Evolutionary conservation across 64 coral and sea anemone genomes (phyloP).

Genomic region (Stichodactyla helianthus): DNA sequence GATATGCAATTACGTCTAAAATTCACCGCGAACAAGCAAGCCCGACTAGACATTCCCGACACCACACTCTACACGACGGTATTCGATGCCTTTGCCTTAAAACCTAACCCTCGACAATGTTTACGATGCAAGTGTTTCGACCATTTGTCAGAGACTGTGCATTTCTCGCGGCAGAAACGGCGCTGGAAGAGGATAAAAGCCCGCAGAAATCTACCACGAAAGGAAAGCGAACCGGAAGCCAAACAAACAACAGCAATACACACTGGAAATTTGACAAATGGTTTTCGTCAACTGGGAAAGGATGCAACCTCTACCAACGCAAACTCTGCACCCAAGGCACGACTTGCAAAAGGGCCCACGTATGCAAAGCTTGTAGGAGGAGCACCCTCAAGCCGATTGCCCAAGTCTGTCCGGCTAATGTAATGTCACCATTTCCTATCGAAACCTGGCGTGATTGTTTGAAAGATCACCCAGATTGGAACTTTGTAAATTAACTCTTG

Average conservation of each 20-base stretch:
- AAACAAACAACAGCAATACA: not conserved
- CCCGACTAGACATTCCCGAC: not conserved
- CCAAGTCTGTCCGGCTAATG: conserved; percentile 15
- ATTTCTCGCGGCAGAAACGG: conserved; percentile 19
- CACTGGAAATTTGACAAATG: conserved; percentile 36
- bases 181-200: conserved; percentile 6
- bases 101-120: conserved; percentile 16
- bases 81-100: conserved; percentile 11
- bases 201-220: not conserved
- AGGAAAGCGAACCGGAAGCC: conserved; percentile 2
- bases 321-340: conserved; percentile 16
- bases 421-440: not conserved
- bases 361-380: conserved; percentile 39
- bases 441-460: conserved; percentile 15
- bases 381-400: conserved; percentile 31
- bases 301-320: conserved; percentile 36
- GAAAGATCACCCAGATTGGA: conserved; percentile 4
- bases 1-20: conserved; percentile 3
- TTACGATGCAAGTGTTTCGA: conserved; percentile 22
- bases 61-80: conserved; percentile 33
- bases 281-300: conserved; percentile 11
- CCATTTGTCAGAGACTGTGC: conserved; percentile 27
- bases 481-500: conserved; percentile 23
- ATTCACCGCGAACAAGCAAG: not conserved
- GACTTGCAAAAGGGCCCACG: conserved; percentile 23